Evolutionary conservation across 2,797 vertebrate genomes (phyloP), one percentile per base, ranked within the genome.

Genomic region (Sebastes itinus): DNA sequence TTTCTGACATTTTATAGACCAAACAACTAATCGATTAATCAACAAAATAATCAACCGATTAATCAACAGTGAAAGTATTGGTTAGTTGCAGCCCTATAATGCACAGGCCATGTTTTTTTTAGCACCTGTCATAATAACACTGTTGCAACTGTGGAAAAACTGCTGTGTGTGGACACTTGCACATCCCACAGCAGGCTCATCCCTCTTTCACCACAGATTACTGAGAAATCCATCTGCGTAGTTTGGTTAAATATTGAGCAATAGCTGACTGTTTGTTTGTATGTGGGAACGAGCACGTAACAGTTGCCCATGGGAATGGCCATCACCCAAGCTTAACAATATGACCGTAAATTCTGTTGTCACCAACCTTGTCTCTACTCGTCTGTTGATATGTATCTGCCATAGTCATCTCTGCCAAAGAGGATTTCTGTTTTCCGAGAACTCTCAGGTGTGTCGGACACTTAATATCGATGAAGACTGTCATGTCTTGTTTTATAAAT

Each of bases 161-260:
- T 7, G 38, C n/a, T 32, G 28, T 60, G 3, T 71, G 46, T 56
- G 42, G 35, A 58, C 4, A 77, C n/a, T 58, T 28, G 28, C 63
- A 59, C 1, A 20, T 71, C 28, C 23, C 27, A 22, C 22, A 30
- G 13, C 32, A n/a, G 32, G 23, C 25, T 75, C 10, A 12, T 27
- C 56, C 8, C 4, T 65, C 23, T 78, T 25, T 77, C 62, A 20
- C 27, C 54, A 16, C 3, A 56, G 9, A 61, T 75, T 58, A 22
- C 72, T 42, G 22, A 73, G 46, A 84, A 83, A 64, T 52, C 12
- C n/a, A n/a, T 56, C 75, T 30, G 38, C 1, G 7, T 58, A 22
- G 10, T 58, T 68, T 80, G 54, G 76, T 82, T 72, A 56, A 75
- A 61, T 71, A 76, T 88, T 90, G 80, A 73, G 85, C 71, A 87